A percentile compares a stretch with the other conserved stretches of the same genome.
Conservation (phyloP, 2,113 vertebrate genomes). For the Oxyura jamaicensis region DNA sequence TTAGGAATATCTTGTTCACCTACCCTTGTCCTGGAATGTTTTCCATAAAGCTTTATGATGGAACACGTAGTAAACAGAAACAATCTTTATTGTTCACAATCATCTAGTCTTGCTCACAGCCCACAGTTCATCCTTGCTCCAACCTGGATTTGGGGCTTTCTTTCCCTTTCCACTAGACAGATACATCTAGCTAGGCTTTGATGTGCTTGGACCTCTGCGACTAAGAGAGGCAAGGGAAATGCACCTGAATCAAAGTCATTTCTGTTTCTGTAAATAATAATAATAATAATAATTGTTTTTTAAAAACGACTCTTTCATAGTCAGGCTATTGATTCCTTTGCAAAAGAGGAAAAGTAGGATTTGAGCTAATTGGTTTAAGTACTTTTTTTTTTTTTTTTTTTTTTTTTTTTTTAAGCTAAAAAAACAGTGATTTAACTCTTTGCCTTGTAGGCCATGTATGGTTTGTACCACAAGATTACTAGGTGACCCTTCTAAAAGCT, state of each 20-base stretch:
- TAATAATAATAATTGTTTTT: too few species aligned
- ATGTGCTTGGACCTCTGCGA: background rate
- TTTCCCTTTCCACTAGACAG: background rate
- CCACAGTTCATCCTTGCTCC: background rate
- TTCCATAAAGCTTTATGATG: constrained; percentile 62
- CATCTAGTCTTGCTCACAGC: background rate
- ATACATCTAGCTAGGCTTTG: background rate
- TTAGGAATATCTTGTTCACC: constrained; percentile 25
- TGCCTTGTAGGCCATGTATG: background rate
- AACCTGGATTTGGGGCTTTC: background rate
- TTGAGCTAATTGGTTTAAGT: background rate
- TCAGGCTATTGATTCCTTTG: background rate
- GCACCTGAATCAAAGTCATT: background rate
- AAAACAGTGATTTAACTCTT: background rate
- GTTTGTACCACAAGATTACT: background rate
- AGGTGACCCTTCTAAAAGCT: background rate
- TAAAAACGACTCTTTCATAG: background rate
- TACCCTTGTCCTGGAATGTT: constrained; percentile 41
- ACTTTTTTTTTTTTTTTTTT: too few species aligned
- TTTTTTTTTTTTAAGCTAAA: rapidly evolving
- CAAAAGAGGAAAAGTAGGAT: background rate
- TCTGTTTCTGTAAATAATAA: background rate
- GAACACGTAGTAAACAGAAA: constrained; percentile 64
- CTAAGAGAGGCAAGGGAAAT: background rate
- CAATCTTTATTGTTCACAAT: background rate